phyloP scores from a whole-genome alignment of 2,888 invertebrate species.

The Odontomyia ornata region DNA sequence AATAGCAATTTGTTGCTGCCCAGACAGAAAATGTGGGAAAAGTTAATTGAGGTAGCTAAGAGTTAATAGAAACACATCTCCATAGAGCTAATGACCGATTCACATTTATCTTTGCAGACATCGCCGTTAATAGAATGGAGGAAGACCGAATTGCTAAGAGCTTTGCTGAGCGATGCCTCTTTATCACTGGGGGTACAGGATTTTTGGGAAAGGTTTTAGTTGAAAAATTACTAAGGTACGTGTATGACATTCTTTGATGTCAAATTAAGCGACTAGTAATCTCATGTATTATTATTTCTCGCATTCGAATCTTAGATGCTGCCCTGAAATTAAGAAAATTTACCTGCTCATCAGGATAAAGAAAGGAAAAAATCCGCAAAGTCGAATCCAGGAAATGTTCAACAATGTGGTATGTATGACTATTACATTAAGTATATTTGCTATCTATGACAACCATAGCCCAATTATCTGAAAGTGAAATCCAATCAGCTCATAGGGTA shows the following conservation, averaged over 20 bases:
- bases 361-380: slow-evolving; percentile 81
- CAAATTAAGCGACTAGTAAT: too few species aligned
- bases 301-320: slow-evolving; percentile 66
- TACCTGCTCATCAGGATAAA: slow-evolving; percentile 85
- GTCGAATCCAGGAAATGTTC: slow-evolving; percentile 82
- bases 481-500: too few species aligned
- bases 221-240: slow-evolving; percentile 62
- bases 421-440: too few species aligned
- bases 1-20: too few species aligned
- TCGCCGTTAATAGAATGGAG: slow-evolving; percentile 50
- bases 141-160: slow-evolving; percentile 61
- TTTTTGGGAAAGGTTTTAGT: slow-evolving; percentile 64
- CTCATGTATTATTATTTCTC: too few species aligned
- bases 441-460: too few species aligned
- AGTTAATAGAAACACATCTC: too few species aligned
- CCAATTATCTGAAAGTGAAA: too few species aligned
- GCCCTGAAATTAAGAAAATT: slow-evolving; percentile 79
- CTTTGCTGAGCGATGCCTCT: slow-evolving; percentile 59
- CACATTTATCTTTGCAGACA: too few species aligned
- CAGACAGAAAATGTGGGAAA: too few species aligned
- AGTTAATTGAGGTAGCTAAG: too few species aligned
- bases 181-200: slow-evolving; percentile 64
- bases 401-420: slow-evolving; percentile 76
- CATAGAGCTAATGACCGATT: too few species aligned
- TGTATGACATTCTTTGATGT: slow-evolving; percentile 29